Evolutionary conservation across 1,140 invertebrate genomes (phyloP).

Genomic region (Limonius californicus): DNA sequence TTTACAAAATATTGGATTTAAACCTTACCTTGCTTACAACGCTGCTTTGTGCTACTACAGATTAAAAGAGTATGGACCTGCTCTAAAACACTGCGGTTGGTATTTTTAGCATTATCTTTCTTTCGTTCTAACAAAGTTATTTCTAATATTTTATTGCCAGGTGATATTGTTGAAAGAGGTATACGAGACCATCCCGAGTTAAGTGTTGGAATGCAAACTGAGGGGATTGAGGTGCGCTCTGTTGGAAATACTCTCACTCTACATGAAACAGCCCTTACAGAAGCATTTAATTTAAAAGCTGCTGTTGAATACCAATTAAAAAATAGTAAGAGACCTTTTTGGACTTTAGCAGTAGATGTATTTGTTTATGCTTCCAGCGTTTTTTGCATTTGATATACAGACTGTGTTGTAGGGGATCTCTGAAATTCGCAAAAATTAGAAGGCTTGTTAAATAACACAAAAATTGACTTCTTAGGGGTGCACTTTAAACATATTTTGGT

Average conservation of each 20-base stretch:
- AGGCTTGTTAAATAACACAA: no score
- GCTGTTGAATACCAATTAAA: constrained; percentile 97
- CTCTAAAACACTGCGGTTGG: constrained; percentile 78
- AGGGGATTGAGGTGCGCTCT: constrained; percentile 93
- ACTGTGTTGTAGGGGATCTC: no score
- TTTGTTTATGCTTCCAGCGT: no score
- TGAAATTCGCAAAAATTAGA: no score
- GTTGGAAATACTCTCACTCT: constrained; percentile 96
- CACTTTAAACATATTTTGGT: no score
- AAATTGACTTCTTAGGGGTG: no score
- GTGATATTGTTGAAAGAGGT: constrained; percentile 94
- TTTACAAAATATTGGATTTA: constrained; percentile 83
- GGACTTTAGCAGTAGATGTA: no score
- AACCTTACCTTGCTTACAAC: constrained; percentile 92
- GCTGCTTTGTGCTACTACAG: constrained; percentile 94
- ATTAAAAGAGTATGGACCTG: constrained; percentile 88
- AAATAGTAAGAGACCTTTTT: constrained; percentile 65
- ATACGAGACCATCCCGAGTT: constrained; percentile 97
- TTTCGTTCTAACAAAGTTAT: background rate
- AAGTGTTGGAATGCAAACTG: constrained; percentile 96
- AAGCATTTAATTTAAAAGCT: constrained; percentile 98
- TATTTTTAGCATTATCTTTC: background rate
- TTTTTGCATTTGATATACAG: no score
- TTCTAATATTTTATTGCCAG: constrained; percentile 49
- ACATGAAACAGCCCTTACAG: constrained; percentile 94